These are phyloP conservation scores for Chelonus insularis DNA, from an alignment of 1,140 invertebrate species.

Conservation along the genomic window DNA sequence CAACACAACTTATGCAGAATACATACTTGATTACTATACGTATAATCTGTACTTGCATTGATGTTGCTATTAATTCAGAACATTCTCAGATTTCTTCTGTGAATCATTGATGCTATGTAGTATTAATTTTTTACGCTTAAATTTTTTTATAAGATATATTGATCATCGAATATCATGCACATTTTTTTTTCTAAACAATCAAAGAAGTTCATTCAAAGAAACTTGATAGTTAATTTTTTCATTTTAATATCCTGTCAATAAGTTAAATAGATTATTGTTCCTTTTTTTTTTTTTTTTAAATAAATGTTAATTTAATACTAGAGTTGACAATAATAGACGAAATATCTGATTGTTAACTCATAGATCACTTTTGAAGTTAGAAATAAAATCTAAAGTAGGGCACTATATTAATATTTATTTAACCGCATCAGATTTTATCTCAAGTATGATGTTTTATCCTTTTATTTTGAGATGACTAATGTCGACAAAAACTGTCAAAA, in stretches of 20 bases:
- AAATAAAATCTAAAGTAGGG: slow-evolving; percentile 29
- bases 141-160: not conserved
- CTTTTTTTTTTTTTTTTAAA: no score
- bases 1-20: no score
- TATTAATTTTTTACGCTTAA: not conserved
- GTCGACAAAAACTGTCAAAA: no score
- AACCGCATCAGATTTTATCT: slow-evolving; percentile 28
- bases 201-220: not conserved
- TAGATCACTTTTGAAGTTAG: no score
- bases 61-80: slow-evolving; percentile 6
- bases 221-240: not conserved
- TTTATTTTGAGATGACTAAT: no score
- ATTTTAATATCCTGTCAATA: no score
- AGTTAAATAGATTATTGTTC: no score
- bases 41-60: slow-evolving; percentile 12
- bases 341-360: no score
- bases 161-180: not conserved
- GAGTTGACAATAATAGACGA: no score
- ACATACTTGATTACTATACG: not conserved
- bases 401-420: slow-evolving; percentile 30
- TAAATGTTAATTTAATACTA: no score
- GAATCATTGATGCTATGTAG: slow-evolving; percentile 27
- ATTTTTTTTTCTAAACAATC: not conserved
- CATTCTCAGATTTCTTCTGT: slow-evolving; percentile 40
- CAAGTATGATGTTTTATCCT: not conserved